Evolutionary conservation across 2,888 invertebrate species (phyloP), one percentile per base, ranked within the genome.

Genomic region (Agriopis aurantiaria): DNA sequence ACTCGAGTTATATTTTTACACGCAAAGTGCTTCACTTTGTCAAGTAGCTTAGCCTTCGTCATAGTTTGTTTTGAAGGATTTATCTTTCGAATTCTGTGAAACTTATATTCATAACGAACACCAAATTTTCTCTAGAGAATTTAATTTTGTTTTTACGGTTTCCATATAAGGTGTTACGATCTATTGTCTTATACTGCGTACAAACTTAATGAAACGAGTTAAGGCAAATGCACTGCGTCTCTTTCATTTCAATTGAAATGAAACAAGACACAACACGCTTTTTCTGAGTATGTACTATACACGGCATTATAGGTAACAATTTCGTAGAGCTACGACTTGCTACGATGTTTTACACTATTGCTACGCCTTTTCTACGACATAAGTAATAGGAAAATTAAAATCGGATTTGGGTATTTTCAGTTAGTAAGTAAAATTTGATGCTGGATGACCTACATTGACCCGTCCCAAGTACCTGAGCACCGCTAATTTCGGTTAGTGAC

Each of bases 401-500:
- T 48, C 57, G 46, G 41, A 43, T 41, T 49, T 43, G 5, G 55
- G n/a, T 33, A 60, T 17, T 55, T 40, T 9, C 33, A n/a, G 59
- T 48, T 23, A 9, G 23, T 23, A 6, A 46, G n/a, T n/a, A 12
- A 40, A 67, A 63, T 51, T 58, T 65, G 48, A 41, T 49, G 17
- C 43, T 46, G 23, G 8, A 58, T 49, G 65, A 56, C 62, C 65
- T 65, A 56, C 53, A 46, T 62, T 69, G 55, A 51, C 51, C 65
- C 17, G 51, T 48, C 14, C 46, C 49, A 53, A 62, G 66, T 70
- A 65, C 62, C 46, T 53, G 53, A 23, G 33, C 48, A 65, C 52
- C 62, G 67, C 67, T 63, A 63, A 65, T 68, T 70, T 73, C 53
- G 56, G 70, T 65, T 72, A 72, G 73, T 73, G 72, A 75, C 72